Conservation (phyloP, 1,140 invertebrate genomes). For the Chrysomallon squamiferum region DNA sequence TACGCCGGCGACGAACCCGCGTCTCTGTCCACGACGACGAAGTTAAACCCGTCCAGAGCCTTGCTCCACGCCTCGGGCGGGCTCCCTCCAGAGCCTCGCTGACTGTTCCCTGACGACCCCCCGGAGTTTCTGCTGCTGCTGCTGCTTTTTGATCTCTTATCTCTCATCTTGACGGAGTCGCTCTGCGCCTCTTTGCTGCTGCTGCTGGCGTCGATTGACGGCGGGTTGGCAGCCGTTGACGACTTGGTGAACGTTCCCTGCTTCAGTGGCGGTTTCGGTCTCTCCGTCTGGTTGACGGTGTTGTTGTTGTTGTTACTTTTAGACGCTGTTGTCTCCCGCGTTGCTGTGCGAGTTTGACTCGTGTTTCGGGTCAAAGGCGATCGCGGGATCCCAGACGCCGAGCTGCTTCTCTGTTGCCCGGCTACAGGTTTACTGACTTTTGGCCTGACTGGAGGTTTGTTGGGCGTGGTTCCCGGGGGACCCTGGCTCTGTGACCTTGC, state of each 20-base stretch:
- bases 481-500: background rate
- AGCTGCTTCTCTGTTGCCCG: conserved; percentile 12
- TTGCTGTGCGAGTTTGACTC: background rate
- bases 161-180: conserved; percentile 17
- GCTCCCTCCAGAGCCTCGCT: conserved; percentile 21
- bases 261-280: conserved; percentile 65
- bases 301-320: background rate
- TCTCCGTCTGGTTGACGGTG: conserved; percentile 25
- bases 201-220: conserved; percentile 18
- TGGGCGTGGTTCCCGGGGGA: conserved; percentile 2
- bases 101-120: conserved; percentile 12
- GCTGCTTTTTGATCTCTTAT: conserved; percentile 20
- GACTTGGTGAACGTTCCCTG: conserved; percentile 91
- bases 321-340: background rate
- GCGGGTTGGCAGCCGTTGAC: conserved; percentile 30
- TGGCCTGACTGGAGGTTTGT: conserved; percentile 5
- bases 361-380: conserved; percentile 10
- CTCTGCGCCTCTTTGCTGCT: conserved; percentile 7
- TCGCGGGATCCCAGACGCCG: conserved; percentile 10
- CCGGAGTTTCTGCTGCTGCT: conserved; percentile 16
- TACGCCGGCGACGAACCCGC: conserved; percentile 12
- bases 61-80: conserved; percentile 39
- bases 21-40: conserved; percentile 29
- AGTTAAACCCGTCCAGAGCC: conserved; percentile 34
- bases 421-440: background rate